A percentile compares a stretch with the other conserved stretches of the same genome.
Conservation (phyloP, 2,888 invertebrate genomes). For the Gisinianus flammeolus region DNA sequence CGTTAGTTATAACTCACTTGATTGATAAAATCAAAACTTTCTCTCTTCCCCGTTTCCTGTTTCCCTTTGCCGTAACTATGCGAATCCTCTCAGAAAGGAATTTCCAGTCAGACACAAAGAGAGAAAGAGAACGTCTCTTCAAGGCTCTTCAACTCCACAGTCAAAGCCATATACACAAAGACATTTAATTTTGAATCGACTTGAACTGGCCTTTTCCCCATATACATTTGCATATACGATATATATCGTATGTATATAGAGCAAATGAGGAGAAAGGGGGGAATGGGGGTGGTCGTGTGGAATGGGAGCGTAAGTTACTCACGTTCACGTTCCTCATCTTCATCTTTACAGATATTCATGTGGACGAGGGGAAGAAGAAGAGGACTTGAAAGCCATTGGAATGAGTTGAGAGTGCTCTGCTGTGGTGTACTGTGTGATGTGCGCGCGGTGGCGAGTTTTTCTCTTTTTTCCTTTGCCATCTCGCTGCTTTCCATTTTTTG, state of each 20-base stretch:
- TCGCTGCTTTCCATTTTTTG: neutral
- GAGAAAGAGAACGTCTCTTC: too few relatives aligned
- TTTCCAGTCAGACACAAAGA: too few relatives aligned
- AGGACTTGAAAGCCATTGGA: neutral
- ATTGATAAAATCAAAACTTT: slow-evolving; percentile 24
- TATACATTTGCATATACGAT: too few relatives aligned
- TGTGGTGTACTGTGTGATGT: neutral
- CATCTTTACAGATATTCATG: neutral
- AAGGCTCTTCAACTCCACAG: too few relatives aligned
- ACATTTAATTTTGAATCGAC: too few relatives aligned
- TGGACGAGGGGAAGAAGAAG: too few relatives aligned
- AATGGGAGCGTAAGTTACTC: neutral
- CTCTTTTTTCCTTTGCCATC: neutral
- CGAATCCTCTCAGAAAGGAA: neutral
- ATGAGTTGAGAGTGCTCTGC: neutral
- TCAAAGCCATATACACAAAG: too few relatives aligned
- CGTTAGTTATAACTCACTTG: neutral
- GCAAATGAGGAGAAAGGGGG: too few relatives aligned
- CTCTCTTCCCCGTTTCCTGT: neutral
- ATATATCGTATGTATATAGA: too few relatives aligned
- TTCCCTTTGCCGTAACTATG: neutral
- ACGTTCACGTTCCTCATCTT: neutral
- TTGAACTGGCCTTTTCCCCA: too few relatives aligned
- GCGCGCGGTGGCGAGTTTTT: neutral
- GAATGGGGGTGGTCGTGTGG: too few relatives aligned